A percentile compares a stretch with the other conserved stretches of the same genome.
phyloP scores from a whole-genome alignment of 2,113 vertebrate species.

The Romanogobio albipinnatus region DNA sequence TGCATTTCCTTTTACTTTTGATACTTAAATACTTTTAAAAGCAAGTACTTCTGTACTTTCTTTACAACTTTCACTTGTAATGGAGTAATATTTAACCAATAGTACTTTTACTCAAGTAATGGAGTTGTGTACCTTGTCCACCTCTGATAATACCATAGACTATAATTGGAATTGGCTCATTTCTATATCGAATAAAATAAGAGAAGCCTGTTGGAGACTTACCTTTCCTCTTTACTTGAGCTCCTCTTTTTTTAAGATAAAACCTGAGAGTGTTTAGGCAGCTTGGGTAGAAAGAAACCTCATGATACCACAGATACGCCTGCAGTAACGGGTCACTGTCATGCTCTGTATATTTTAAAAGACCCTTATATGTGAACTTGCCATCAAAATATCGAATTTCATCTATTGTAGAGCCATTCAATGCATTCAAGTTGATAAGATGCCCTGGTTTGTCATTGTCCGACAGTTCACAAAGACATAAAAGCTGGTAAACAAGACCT shows the following conservation, averaged over 20 bases:
- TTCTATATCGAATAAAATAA: too few species aligned
- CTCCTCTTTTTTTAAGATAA: background rate
- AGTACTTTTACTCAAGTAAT: too few species aligned
- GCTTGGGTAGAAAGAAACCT: background rate
- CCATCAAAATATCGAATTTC: background rate
- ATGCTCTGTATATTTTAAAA: background rate
- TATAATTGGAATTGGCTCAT: too few species aligned
- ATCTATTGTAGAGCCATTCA: background rate
- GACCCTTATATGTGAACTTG: background rate
- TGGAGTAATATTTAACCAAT: too few species aligned
- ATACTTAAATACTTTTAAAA: too few species aligned
- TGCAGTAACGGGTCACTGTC: background rate
- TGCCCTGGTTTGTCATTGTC: background rate
- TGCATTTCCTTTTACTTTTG: too few species aligned
- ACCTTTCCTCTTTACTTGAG: constrained; percentile 20
- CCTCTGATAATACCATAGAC: background rate
- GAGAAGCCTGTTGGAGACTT: background rate
- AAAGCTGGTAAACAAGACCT: background rate
- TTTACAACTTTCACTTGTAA: too few species aligned
- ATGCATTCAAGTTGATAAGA: background rate
- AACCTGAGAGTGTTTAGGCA: constrained; percentile 16
- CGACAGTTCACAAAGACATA: constrained; percentile 12
- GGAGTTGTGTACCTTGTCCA: too few species aligned
- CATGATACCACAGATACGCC: background rate
- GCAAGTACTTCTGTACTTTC: too few species aligned